Percentiles rank a stretch among this genome's conserved stretches.
These are phyloP conservation scores for Micromys minutus DNA, from an alignment of 2,113 vertebrate genomes.

Conservation along the genomic window DNA sequence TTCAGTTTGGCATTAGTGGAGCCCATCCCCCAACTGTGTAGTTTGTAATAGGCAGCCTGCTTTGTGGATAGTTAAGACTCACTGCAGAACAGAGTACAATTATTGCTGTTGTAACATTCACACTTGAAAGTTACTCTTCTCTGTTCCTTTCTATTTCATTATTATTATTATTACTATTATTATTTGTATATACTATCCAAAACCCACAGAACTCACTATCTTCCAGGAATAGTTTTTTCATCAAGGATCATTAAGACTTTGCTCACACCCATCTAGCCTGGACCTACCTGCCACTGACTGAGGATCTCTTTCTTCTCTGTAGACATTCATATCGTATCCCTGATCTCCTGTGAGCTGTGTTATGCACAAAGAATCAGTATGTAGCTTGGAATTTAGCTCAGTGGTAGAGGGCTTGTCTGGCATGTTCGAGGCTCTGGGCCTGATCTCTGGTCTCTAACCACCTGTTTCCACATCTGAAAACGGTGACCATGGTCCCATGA, in stretches of 20 bases:
- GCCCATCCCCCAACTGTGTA: too few species aligned
- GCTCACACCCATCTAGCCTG: background rate
- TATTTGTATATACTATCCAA: background rate
- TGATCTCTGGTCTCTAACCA: background rate
- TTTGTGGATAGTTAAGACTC: background rate
- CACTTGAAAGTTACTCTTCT: background rate
- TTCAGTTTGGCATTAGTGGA: background rate
- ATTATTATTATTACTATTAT: background rate
- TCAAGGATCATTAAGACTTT: background rate
- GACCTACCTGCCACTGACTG: background rate
- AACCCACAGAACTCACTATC: background rate
- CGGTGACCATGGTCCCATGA: background rate
- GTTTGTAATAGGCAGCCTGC: background rate
- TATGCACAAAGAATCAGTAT: background rate
- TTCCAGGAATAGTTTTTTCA: background rate
- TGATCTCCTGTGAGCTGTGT: background rate
- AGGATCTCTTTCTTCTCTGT: background rate
- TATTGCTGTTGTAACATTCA: background rate
- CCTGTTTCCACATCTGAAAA: constrained; percentile 18
- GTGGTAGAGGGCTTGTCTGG: background rate
- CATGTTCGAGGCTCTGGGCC: background rate
- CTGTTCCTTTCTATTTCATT: background rate
- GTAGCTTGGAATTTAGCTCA: background rate
- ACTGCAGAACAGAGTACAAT: background rate
- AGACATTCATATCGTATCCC: too few species aligned